A percentile compares a stretch with the other conserved stretches of the same genome.
Conservation (phyloP, 2,888 invertebrate species). For the Eupeodes luniger region DNA sequence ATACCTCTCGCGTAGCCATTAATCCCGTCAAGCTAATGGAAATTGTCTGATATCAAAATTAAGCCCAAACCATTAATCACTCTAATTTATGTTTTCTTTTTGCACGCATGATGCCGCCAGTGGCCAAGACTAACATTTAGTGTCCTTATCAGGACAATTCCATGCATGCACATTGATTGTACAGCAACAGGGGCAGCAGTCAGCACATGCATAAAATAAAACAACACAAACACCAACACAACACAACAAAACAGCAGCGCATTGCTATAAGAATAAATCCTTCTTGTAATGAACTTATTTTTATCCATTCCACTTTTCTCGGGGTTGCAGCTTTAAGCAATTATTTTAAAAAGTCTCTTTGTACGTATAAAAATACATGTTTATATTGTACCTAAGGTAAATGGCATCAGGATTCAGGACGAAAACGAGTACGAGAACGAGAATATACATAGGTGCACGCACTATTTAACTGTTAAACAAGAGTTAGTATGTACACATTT, state of each 20-base stretch:
- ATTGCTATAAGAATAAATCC: conserved; percentile 33
- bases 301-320: neutral
- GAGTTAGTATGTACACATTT: conserved; percentile 15
- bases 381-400: neutral
- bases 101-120: conserved; percentile 59
- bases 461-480: conserved; percentile 60
- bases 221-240: neutral
- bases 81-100: conserved; percentile 65
- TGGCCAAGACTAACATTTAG: conserved; percentile 28
- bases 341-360: conserved; percentile 23
- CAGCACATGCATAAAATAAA: conserved; percentile 4
- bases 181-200: no score
- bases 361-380: neutral
- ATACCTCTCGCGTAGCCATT: conserved; percentile 33
- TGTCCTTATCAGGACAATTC: conserved; percentile 41
- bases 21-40: conserved; percentile 38
- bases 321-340: conserved; percentile 21
- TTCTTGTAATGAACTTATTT: conserved; percentile 15
- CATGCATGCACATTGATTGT: conserved; percentile 24
- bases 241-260: neutral
- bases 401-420: conserved; percentile 32
- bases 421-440: neutral
- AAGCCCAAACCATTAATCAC: conserved; percentile 46
- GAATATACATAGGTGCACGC: conserved; percentile 38
- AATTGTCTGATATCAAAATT: conserved; percentile 16